These are phyloP conservation scores for Armadillidium nasatum DNA, from an alignment of 1,140 invertebrate species.

Conservation along the genomic window DNA sequence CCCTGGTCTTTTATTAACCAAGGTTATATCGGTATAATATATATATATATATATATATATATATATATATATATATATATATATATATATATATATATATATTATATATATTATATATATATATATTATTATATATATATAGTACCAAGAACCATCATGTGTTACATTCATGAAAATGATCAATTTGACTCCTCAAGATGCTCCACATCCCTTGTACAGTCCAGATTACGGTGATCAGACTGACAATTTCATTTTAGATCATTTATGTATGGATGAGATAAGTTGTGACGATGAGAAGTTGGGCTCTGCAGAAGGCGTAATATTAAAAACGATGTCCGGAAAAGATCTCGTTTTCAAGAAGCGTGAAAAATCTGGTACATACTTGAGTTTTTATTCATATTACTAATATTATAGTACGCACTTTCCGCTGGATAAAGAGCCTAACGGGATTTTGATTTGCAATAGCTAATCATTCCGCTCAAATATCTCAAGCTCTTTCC, in stretches of 20 bases:
- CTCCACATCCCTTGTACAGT: background rate
- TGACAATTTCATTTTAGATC: background rate
- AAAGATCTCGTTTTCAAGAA: background rate
- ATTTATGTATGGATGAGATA: background rate
- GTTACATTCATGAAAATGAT: background rate
- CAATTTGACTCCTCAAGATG: background rate
- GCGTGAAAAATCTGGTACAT: background rate
- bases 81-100: too few relatives aligned
- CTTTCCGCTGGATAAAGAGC: too few relatives aligned
- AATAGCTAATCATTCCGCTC: too few relatives aligned
- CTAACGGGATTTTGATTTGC: too few relatives aligned
- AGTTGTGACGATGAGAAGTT: background rate
- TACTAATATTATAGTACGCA: background rate
- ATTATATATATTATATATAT: too few relatives aligned
- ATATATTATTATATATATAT: background rate
- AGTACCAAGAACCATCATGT: background rate
- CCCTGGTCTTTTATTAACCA: too few relatives aligned
- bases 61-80: too few relatives aligned
- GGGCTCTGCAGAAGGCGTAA: background rate
- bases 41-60: too few relatives aligned
- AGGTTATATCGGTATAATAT: too few relatives aligned
- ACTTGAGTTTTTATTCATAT: background rate
- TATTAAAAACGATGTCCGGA: background rate
- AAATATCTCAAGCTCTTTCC: too few relatives aligned
- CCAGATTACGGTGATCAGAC: background rate